Evolutionary conservation across 2,888 invertebrate species (phyloP).

Genomic region (Pteria penguin): DNA sequence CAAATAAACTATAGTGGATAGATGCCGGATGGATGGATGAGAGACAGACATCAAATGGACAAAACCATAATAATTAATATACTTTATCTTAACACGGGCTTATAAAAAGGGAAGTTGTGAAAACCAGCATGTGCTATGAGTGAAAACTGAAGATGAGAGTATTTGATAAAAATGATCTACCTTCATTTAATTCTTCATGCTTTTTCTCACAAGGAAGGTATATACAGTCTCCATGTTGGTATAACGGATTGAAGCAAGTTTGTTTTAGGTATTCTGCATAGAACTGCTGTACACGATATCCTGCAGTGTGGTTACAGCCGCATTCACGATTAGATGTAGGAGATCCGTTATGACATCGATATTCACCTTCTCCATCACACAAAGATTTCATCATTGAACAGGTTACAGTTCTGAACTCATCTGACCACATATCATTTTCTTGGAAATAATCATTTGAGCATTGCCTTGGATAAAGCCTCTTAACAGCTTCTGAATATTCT

Average conservation of each 20-base stretch:
- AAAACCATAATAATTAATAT: no score
- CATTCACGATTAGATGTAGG: background rate
- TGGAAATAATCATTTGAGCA: background rate
- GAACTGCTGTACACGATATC: background rate
- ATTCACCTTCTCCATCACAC: background rate
- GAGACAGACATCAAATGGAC: no score
- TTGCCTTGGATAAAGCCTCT: background rate
- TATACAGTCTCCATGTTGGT: background rate
- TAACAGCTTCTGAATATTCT: background rate
- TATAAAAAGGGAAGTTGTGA: no score
- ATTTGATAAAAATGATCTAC: no score
- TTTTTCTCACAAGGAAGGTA: background rate
- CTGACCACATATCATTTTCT: background rate
- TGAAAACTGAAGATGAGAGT: no score
- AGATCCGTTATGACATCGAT: background rate
- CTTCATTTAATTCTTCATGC: background rate
- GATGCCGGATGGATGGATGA: no score
- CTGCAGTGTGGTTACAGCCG: background rate
- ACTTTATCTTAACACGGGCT: no score
- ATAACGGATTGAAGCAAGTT: background rate
- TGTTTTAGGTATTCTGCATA: background rate
- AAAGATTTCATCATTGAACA: constrained; percentile 4
- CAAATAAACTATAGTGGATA: no score
- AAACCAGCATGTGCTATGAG: no score
- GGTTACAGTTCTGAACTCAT: background rate